phyloP scores from a whole-genome alignment of 1,140 invertebrate genomes.

The Oppia nitens region DNA sequence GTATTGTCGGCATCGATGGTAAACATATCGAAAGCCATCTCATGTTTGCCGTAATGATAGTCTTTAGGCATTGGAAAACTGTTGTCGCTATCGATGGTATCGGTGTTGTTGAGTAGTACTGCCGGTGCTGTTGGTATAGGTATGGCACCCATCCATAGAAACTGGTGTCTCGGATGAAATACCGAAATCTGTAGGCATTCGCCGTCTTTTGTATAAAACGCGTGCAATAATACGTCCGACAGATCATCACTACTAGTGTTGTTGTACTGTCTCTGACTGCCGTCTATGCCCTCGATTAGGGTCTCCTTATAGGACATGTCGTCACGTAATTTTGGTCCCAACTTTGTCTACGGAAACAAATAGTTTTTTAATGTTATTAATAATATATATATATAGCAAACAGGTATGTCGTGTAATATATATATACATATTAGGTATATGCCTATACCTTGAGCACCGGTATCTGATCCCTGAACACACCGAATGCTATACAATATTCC shows the following conservation, averaged over 20 bases:
- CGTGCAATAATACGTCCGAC: background rate
- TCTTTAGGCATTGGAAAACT: background rate
- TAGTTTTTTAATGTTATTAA: too few species aligned
- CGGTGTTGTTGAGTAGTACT: background rate
- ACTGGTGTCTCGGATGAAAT: background rate
- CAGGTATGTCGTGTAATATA: too few species aligned
- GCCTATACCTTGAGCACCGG: too few species aligned
- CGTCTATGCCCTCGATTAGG: background rate
- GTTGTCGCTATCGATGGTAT: too few species aligned
- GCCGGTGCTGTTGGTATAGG: background rate
- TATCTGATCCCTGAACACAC: too few species aligned
- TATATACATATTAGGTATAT: too few species aligned
- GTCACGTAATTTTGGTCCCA: too few species aligned
- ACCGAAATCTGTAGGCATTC: background rate
- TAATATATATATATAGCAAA: too few species aligned
- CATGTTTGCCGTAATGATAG: background rate
- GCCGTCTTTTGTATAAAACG: background rate
- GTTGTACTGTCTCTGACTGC: background rate
- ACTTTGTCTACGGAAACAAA: too few species aligned
- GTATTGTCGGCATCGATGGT: background rate
- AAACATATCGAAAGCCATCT: background rate
- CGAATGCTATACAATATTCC: too few species aligned
- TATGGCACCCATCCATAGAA: background rate
- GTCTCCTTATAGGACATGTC: too few species aligned
- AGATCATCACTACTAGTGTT: background rate